phyloP scores from a whole-genome alignment of 2,888 invertebrate genomes.

The Parnassius mnemosyne region DNA sequence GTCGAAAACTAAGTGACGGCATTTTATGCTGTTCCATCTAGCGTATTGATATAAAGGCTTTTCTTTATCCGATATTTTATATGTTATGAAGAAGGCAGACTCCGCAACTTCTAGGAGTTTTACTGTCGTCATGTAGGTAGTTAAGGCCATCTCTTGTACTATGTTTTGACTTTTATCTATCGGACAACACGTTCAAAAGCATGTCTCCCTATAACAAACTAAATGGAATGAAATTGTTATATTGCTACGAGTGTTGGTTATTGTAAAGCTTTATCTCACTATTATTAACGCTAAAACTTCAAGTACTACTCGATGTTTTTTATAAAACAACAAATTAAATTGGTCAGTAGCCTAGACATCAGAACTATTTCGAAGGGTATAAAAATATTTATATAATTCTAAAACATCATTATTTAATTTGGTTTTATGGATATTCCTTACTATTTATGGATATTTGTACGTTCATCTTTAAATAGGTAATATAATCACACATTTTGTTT shows the following conservation, averaged over 20 bases:
- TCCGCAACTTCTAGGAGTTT: slow-evolving; percentile 52
- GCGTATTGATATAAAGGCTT: slow-evolving; percentile 57
- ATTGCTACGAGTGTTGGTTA: slow-evolving; percentile 53
- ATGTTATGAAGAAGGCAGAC: slow-evolving; percentile 49
- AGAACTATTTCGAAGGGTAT: slow-evolving; percentile 65
- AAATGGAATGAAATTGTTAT: slow-evolving; percentile 64
- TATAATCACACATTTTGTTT: slow-evolving; percentile 60
- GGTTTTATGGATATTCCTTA: slow-evolving; percentile 64
- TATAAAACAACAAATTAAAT: slow-evolving; percentile 49
- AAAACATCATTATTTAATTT: slow-evolving; percentile 49
- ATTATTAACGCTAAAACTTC: slow-evolving; percentile 46
- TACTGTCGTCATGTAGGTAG: slow-evolving; percentile 53
- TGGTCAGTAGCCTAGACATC: slow-evolving; percentile 61
- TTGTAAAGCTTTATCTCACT: slow-evolving; percentile 64
- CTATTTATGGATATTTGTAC: slow-evolving; percentile 66
- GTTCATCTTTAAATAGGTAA: slow-evolving; percentile 67
- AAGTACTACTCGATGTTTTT: slow-evolving; percentile 38
- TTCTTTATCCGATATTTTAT: slow-evolving; percentile 46
- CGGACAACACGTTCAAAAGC: slow-evolving; percentile 40
- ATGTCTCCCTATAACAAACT: slow-evolving; percentile 45
- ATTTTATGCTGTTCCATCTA: slow-evolving; percentile 64
- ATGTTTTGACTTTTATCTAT: slow-evolving; percentile 52
- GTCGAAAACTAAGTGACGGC: slow-evolving; percentile 59
- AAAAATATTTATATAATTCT: slow-evolving; percentile 69
- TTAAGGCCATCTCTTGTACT: slow-evolving; percentile 76